Conservation (phyloP, 1,140 invertebrate genomes). For the Ceratosolen solmsi region DNA sequence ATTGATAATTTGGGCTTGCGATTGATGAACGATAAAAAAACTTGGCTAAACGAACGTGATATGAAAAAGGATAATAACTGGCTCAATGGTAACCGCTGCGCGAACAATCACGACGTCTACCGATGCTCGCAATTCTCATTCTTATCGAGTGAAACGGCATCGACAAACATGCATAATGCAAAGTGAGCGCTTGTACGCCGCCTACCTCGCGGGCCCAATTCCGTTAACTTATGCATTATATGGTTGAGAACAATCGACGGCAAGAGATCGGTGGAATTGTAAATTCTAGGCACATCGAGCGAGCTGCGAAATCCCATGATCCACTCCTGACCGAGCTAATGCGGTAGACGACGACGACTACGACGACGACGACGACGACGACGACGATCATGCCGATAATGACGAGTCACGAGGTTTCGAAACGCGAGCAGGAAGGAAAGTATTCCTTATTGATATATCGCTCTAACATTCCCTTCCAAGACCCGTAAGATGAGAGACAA, state of each 20-base stretch:
- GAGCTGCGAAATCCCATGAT: neutral
- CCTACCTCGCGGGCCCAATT: neutral
- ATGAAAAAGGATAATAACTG: neutral
- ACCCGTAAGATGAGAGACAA: neutral
- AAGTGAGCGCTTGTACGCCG: neutral
- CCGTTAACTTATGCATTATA: constrained; percentile 9
- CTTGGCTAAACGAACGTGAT: neutral
- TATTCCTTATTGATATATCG: neutral
- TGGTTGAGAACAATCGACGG: neutral
- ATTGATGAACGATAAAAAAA: neutral
- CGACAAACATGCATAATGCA: neutral
- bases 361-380: too few relatives aligned
- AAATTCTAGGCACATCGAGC: neutral
- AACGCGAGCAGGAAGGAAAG: neutral
- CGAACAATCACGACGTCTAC: neutral
- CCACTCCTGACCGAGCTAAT: neutral
- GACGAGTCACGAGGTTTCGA: too few relatives aligned
- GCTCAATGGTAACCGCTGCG: neutral
- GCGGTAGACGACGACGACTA: neutral
- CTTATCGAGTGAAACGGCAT: neutral
- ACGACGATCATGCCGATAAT: too few relatives aligned
- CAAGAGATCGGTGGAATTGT: neutral
- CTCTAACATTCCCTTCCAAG: neutral
- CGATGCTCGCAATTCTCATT: neutral
- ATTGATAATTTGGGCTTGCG: neutral